Conservation (phyloP, 2,888 invertebrate species). For the Belgica antarctica region DNA sequence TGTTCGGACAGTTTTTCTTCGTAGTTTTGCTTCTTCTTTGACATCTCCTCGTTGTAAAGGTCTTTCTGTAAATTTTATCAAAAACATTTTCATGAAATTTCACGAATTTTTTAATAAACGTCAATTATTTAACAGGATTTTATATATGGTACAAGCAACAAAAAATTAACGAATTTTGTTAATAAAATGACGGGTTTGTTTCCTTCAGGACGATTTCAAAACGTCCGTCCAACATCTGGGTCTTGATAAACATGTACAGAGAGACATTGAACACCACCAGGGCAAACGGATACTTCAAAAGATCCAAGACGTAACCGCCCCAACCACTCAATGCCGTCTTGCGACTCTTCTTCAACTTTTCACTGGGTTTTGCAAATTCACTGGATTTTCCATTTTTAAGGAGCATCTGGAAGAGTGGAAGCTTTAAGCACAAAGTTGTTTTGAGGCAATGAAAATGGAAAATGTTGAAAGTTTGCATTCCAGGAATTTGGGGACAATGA, state of each 20-base stretch:
- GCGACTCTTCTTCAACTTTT: background rate
- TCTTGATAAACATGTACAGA: constrained; percentile 47
- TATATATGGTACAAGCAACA: too few species aligned
- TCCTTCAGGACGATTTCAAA: constrained; percentile 49
- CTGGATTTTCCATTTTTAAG: background rate
- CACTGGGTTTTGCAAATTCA: background rate
- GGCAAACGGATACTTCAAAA: constrained; percentile 49
- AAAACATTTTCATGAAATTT: background rate
- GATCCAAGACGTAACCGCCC: constrained; percentile 47
- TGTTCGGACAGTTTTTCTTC: background rate
- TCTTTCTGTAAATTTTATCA: constrained; percentile 21
- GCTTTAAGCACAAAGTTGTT: too few species aligned
- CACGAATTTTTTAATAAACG: constrained; percentile 1
- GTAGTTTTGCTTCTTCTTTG: constrained; percentile 48
- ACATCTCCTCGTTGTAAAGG: constrained; percentile 52
- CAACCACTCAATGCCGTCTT: constrained; percentile 42
- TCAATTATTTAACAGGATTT: too few species aligned
- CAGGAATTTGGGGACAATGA: background rate
- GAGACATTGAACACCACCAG: constrained; percentile 48
- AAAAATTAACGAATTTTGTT: constrained; percentile 21
- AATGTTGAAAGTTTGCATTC: background rate
- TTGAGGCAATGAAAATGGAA: constrained; percentile 2
- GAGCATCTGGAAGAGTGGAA: constrained; percentile 5
- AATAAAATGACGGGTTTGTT: constrained; percentile 46
- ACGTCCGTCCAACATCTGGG: constrained; percentile 48